These are phyloP conservation scores for Drosophila miranda DNA, from an alignment of 1,140 invertebrate species.

Conservation along the genomic window DNA sequence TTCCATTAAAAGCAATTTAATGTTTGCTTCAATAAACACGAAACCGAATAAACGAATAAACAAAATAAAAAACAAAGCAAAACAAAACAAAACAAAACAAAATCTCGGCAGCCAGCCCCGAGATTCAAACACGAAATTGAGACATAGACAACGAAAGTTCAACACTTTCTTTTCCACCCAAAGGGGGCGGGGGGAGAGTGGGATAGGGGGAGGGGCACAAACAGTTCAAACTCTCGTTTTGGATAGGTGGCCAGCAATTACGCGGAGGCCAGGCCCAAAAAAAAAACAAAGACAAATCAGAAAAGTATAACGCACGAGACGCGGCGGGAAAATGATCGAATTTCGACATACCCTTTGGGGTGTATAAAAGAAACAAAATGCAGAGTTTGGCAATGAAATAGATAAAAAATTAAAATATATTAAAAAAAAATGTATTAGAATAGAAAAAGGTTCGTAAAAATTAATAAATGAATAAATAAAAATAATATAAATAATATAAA, in stretches of 20 bases:
- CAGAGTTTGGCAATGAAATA: too few relatives aligned
- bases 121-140: slow-evolving; percentile 61
- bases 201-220: neutral
- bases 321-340: neutral
- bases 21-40: slow-evolving; percentile 66
- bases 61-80: too few relatives aligned
- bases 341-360: too few relatives aligned
- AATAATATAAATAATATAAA: too few relatives aligned
- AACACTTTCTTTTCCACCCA: slow-evolving; percentile 67
- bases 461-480: too few relatives aligned
- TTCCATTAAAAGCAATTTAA: slow-evolving; percentile 70
- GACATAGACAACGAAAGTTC: slow-evolving; percentile 69
- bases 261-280: slow-evolving; percentile 7
- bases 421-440: too few relatives aligned
- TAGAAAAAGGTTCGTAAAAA: too few relatives aligned
- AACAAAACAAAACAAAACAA: too few relatives aligned
- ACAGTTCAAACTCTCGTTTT: slow-evolving; percentile 49
- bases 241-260: slow-evolving; percentile 63
- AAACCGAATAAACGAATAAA: slow-evolving; percentile 9
- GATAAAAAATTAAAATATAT: too few relatives aligned
- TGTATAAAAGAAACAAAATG: too few relatives aligned
- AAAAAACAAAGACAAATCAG: slow-evolving; percentile 32
- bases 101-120: slow-evolving; percentile 4
- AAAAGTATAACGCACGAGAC: slow-evolving; percentile 33
- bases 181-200: neutral